phyloP scores from a whole-genome alignment of 1,140 invertebrate species.

The Camponotus floridanus region DNA sequence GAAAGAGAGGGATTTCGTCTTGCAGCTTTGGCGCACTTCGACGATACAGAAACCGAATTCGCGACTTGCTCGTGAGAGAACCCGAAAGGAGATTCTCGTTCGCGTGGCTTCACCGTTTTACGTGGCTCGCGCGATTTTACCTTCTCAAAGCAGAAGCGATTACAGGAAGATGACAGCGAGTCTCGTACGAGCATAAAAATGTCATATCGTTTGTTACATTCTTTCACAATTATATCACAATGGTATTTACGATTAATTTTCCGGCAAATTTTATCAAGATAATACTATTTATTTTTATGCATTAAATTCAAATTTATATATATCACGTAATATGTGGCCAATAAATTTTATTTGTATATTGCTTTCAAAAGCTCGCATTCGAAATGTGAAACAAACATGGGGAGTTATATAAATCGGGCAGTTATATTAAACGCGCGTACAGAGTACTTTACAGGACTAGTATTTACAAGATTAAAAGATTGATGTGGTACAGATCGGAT shows the following conservation, averaged over 20 bases:
- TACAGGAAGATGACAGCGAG: no score
- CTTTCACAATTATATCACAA: not conserved
- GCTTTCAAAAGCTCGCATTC: not conserved
- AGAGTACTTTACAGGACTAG: not conserved
- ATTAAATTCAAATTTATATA: conserved; percentile 25
- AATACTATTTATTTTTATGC: not conserved
- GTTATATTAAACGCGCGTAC: not conserved
- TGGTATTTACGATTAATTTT: not conserved
- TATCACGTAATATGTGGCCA: not conserved
- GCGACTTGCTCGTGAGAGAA: conserved; percentile 31
- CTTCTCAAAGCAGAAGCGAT: not conserved
- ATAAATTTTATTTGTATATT: not conserved
- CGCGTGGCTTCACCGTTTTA: conserved; percentile 29
- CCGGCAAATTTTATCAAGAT: not conserved
- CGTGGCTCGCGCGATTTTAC: not conserved
- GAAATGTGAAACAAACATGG: conserved; percentile 1
- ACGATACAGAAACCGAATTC: conserved; percentile 72
- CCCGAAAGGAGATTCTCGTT: conserved; percentile 62
- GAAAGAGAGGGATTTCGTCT: conserved; percentile 77
- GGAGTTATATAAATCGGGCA: not conserved
- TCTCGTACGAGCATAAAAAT: conserved; percentile 5
- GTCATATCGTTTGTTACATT: not conserved
- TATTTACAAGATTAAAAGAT: not conserved
- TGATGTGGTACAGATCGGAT: conserved; percentile 15
- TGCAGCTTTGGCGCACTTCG: conserved; percentile 62